Percentiles rank a stretch among this genome's conserved stretches.
phyloP scores from a whole-genome alignment of 2,888 invertebrate genomes.

The Caradrina clavipalpis region DNA sequence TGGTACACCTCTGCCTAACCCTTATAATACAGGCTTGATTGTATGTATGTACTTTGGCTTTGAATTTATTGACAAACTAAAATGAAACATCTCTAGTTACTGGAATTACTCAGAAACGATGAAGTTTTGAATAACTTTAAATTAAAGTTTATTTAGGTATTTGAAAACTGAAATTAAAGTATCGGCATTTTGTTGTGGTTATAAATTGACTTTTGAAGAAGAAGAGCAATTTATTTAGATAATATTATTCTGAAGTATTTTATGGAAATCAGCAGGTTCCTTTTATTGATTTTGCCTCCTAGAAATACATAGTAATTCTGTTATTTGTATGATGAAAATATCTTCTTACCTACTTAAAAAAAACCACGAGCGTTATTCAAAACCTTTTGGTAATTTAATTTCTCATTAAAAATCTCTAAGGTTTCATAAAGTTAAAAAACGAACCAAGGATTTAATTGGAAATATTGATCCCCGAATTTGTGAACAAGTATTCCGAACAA shows the following conservation, averaged over 20 bases:
- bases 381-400: slow-evolving; percentile 2
- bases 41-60: too few relatives aligned
- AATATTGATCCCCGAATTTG: slow-evolving; percentile 41
- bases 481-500: slow-evolving; percentile 34
- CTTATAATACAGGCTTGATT: too few relatives aligned
- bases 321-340: not conserved
- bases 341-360: not conserved
- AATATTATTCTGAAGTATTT: not conserved
- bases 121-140: slow-evolving; percentile 11
- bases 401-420: slow-evolving; percentile 18
- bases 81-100: not conserved
- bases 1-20: too few relatives aligned
- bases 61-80: slow-evolving; percentile 9
- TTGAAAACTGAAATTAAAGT: slow-evolving; percentile 9
- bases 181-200: slow-evolving; percentile 13
- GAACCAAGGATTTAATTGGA: slow-evolving; percentile 47
- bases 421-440: slow-evolving; percentile 27
- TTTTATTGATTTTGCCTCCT: not conserved
- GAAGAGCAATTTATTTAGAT: not conserved
- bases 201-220: slow-evolving; percentile 4
- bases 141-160: slow-evolving; percentile 8
- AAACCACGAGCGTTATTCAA: not conserved
- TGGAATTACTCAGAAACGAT: slow-evolving; percentile 7
- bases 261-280: slow-evolving; percentile 3
- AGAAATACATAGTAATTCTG: not conserved